Percentiles rank a stretch among this genome's conserved stretches.
Evolutionary conservation across 2,888 invertebrate genomes (phyloP).

Genomic region (Stenurella melanura): DNA sequence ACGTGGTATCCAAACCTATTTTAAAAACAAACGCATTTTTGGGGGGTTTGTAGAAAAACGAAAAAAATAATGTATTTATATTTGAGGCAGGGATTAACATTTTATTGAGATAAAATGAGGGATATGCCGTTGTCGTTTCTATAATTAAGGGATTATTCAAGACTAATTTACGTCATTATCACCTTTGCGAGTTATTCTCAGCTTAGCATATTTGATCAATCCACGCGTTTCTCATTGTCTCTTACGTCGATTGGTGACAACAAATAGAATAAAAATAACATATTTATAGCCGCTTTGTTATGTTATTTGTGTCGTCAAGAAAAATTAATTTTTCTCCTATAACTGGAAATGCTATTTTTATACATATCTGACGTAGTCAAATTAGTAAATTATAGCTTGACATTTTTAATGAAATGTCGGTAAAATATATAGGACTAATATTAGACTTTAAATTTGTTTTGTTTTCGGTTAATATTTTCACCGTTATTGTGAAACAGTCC

Average conservation of each 20-base stretch:
- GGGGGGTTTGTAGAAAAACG: not conserved
- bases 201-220: not conserved
- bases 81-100: not conserved
- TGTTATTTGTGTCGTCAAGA: not conserved
- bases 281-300: not conserved
- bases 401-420: too few species aligned
- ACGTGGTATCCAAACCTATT: not conserved
- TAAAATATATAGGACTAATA: too few species aligned
- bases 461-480: too few species aligned
- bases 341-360: not conserved
- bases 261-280: not conserved
- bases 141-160: conserved; percentile 7
- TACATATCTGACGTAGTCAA: not conserved
- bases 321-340: not conserved
- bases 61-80: not conserved
- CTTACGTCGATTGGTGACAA: not conserved
- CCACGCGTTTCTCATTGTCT: not conserved
- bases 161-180: conserved; percentile 22
- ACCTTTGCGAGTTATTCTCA: not conserved
- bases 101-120: not conserved
- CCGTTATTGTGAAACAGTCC: too few species aligned
- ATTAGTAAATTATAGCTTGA: not conserved
- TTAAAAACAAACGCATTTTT: not conserved
- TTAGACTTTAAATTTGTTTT: too few species aligned
- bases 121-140: not conserved